Evolutionary conservation across 2,797 vertebrate genomes (phyloP).

Genomic region (Hydrophis major): DNA sequence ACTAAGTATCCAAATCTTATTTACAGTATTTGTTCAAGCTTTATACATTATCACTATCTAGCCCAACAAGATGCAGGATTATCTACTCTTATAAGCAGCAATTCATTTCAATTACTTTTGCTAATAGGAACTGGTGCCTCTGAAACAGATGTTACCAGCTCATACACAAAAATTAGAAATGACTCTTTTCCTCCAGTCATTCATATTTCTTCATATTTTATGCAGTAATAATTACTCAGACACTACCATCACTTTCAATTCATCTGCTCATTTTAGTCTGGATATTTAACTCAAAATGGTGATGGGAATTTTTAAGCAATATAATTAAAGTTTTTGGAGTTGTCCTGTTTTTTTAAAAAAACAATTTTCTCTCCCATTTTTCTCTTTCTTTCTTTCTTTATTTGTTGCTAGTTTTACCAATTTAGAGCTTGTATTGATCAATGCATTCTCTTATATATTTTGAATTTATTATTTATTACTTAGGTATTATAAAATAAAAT

Average conservation of each 20-base stretch:
- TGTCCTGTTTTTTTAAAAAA: background rate
- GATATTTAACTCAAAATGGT: slow-evolving; percentile 48
- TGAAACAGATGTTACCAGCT: slow-evolving; percentile 72
- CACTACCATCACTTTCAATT: slow-evolving; percentile 56
- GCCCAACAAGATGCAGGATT: slow-evolving; percentile 16
- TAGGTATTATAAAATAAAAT: background rate
- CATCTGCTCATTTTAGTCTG: slow-evolving; percentile 53
- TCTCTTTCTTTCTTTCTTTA: background rate
- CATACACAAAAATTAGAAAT: slow-evolving; percentile 69
- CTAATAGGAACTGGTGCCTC: slow-evolving; percentile 57
- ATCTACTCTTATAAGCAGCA: slow-evolving; percentile 38
- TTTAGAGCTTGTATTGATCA: background rate
- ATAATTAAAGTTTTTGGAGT: background rate
- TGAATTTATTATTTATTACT: background rate
- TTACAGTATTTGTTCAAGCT: slow-evolving; percentile 25
- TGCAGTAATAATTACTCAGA: slow-evolving; percentile 53
- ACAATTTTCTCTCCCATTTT: background rate
- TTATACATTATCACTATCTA: slow-evolving; percentile 36
- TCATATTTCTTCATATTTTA: slow-evolving; percentile 59
- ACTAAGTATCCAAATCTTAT: slow-evolving; percentile 51
- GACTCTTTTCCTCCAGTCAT: slow-evolving; percentile 51
- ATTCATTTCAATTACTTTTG: slow-evolving; percentile 49
- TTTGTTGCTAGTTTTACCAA: background rate
- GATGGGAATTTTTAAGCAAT: background rate
- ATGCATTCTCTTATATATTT: background rate